Base-by-base conservation (phyloP, 1,140 invertebrate species). In the Archivesica marissinica region DNA sequence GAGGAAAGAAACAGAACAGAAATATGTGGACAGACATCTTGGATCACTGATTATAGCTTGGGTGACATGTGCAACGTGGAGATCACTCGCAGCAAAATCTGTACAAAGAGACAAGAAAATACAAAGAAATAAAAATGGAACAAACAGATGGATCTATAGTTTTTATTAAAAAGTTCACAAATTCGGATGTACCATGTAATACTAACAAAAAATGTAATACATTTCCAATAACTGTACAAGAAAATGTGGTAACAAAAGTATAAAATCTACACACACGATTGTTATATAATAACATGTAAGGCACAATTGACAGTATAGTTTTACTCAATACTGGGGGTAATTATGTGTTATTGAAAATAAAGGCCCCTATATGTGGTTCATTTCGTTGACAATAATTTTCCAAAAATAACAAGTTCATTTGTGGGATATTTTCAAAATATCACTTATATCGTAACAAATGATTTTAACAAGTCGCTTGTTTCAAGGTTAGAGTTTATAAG, bases 221-320 rank as follows among this genome's bases (percentile, higher is more conserved):
- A 20, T 52, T n/a, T 20, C 23, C n/a, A n/a, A n/a, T n/a, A n/a
- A n/a, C 33, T 35, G 38, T 64, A 64, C 59, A 64, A 64, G 59
- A 64, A 64, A 64, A 30, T 64, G n/a, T 64, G 28, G 59, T 64
- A 64, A 64, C 59, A n/a, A 64, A 64, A 64, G 59, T 64, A 64
- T 64, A 52, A 52, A 52, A 52, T 52, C 50, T 52, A 52, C 50
- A 11, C 50, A 52, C 50, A 52, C 23, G 50, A 52, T 52, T 52
- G 4, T 15, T 52, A 4, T 17, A 25, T 6, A 64, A 3, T 25
- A 6, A 59, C 23, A 54, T 64, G 13, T 64, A 64, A 64, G 59
- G 59, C 59, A 64, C 59, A 64, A 2, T 30, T 17, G 44, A 47
- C 17, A 9, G 7, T 47, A 17, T 47, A 47, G 44, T 23, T 52